These are phyloP conservation scores for Athalia cordata DNA, from an alignment of 2,888 invertebrate genomes.

Conservation along the genomic window DNA sequence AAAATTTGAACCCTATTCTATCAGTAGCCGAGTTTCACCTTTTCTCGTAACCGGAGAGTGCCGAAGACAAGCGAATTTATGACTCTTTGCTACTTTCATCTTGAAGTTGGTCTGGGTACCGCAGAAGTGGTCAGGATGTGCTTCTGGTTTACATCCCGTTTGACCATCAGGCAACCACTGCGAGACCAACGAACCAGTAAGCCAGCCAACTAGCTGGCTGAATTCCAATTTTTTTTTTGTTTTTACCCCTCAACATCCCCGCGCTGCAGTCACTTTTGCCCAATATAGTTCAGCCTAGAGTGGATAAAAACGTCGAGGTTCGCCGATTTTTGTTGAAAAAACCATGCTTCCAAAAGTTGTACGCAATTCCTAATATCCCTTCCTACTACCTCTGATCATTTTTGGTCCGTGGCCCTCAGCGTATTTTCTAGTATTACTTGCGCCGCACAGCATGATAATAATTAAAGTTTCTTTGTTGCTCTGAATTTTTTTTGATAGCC, in stretches of 20 bases:
- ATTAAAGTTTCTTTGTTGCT: no score
- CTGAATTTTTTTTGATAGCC: no score
- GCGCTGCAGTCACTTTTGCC: constrained; percentile 30
- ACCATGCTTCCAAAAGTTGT: no score
- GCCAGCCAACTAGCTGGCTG: constrained; percentile 30
- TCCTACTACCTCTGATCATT: no score
- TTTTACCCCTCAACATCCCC: constrained; percentile 19
- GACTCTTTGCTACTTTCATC: constrained; percentile 9
- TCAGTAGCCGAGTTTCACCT: not conserved
- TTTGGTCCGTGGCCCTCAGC: no score
- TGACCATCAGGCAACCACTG: not conserved
- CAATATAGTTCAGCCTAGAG: constrained; percentile 7
- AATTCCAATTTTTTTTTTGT: constrained; percentile 30
- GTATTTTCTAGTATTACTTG: no score
- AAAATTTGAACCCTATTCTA: no score
- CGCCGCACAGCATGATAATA: no score
- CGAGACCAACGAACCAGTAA: not conserved
- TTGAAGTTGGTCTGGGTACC: constrained; percentile 24
- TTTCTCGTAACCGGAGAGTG: not conserved
- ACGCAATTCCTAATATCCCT: no score
- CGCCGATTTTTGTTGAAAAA: not conserved
- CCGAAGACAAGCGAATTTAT: constrained; percentile 8
- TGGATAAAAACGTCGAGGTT: constrained; percentile 9
- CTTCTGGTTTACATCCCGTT: constrained; percentile 29
- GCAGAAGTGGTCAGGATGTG: constrained; percentile 30